These are phyloP conservation scores for Argynnis bischoffii DNA, from an alignment of 2,888 invertebrate species.

Conservation along the genomic window DNA sequence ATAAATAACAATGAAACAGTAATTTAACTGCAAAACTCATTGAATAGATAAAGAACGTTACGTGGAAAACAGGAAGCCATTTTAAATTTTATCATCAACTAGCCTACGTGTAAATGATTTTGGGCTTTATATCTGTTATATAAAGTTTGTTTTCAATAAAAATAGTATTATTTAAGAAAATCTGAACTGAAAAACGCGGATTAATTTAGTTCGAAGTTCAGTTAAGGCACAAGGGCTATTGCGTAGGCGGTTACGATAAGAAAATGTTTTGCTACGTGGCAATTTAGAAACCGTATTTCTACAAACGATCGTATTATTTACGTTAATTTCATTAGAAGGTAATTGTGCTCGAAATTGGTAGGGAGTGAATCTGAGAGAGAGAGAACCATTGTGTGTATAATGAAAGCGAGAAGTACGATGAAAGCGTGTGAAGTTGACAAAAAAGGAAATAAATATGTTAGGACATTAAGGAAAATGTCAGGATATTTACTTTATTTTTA, in stretches of 20 bases:
- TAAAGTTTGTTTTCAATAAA: neutral
- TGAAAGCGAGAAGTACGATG: too few relatives aligned
- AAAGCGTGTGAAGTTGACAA: too few relatives aligned
- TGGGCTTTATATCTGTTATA: neutral
- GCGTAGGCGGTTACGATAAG: constrained; percentile 38
- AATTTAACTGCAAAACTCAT: constrained; percentile 27
- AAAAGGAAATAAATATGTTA: neutral
- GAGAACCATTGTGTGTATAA: too few relatives aligned
- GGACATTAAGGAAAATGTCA: too few relatives aligned
- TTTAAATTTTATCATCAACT: constrained; percentile 29
- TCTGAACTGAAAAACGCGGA: constrained; percentile 9
- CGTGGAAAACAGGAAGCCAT: constrained; percentile 18
- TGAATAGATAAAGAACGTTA: constrained; percentile 29
- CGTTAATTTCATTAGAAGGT: constrained; percentile 32
- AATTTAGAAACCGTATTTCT: constrained; percentile 22
- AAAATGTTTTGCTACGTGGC: constrained; percentile 32
- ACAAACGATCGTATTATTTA: constrained; percentile 28
- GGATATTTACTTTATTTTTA: too few relatives aligned
- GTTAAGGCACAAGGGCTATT: constrained; percentile 31
- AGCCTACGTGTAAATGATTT: neutral
- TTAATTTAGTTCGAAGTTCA: constrained; percentile 27
- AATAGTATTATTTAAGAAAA: constrained; percentile 6
- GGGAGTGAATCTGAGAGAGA: constrained; percentile 15
- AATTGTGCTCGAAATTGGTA: constrained; percentile 29
- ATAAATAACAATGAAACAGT: constrained; percentile 23